Base-by-base conservation (phyloP, 1,140 invertebrate species). In the Microplitis mediator region DNA sequence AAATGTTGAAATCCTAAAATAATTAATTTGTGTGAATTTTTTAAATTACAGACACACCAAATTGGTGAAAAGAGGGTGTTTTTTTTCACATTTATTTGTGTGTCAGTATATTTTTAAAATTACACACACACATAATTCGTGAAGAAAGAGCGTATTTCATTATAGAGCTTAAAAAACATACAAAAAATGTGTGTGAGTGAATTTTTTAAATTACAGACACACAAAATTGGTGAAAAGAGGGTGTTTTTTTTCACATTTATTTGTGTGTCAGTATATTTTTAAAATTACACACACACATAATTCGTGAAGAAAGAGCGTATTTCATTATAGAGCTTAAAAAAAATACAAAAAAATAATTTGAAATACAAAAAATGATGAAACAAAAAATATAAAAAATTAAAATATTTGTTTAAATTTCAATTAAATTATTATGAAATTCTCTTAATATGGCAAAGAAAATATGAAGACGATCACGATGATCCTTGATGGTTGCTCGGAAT, bases 1-100 rank as follows among this genome's bases (percentile, higher is more conserved):
- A 79, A 65, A 68, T 80, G 79, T 34, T 63, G 65, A n/a, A n/a
- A n/a, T n/a, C n/a, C 45, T 50, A 77, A 16, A 6, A 6, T 50
- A 50, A 8, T 8, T 8, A 8, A 50, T 50, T 2, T 23, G 23
- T 23, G 23, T 23, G 23, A 23, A 50, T 8, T 50, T 8, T 8
- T 6, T 1, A 50, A 50, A 50, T 2, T 50, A 13, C 23, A 50
- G 0, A 50, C 13, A 50, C 45, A 50, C 13, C 0, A 50, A 50
- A 2, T 23, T 23, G 2, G 23, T 23, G 23, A 23, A 23, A 2
- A 23, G 23, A 23, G 45, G 45, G 13, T 2, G 13, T 50, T 1
- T 1, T 50, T 50, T 50, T 50, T 1, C 45, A 13, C 23, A 23
- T 23, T 23, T 23, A 23, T 23, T 23, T 23, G 23, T 23, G 23